Percentiles rank a stretch among this genome's conserved stretches.
phyloP scores from a whole-genome alignment of 1,140 invertebrate species.

The Physella acuta region DNA sequence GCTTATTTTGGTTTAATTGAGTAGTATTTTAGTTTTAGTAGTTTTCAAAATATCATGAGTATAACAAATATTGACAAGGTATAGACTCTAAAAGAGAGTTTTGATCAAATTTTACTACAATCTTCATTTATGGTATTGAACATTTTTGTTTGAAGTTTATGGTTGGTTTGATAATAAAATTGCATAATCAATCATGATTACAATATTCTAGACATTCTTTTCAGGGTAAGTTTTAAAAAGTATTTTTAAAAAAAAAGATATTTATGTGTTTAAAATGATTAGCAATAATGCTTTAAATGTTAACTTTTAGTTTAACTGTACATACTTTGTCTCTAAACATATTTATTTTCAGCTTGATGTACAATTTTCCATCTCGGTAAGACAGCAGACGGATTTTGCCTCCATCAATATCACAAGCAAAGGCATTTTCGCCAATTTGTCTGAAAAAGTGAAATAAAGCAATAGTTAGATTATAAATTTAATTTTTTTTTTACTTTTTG shows the following conservation, averaged over 20 bases:
- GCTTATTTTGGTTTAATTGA: too few relatives aligned
- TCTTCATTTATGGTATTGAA: not conserved
- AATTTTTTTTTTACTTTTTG: not conserved
- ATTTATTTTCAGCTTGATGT: not conserved
- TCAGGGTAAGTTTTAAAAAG: not conserved
- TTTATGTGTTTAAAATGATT: too few relatives aligned
- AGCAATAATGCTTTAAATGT: too few relatives aligned
- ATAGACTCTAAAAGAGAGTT: too few relatives aligned
- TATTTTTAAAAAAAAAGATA: not conserved
- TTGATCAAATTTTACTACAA: too few relatives aligned
- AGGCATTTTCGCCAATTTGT: not conserved
- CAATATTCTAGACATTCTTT: not conserved
- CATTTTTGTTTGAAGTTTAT: too few relatives aligned
- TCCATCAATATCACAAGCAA: not conserved
- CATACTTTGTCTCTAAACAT: not conserved
- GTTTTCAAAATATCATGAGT: too few relatives aligned
- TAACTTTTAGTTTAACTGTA: not conserved
- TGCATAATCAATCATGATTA: not conserved
- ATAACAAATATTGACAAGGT: too few relatives aligned
- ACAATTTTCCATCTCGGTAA: not conserved
- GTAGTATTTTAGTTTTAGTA: too few relatives aligned
- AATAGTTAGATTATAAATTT: not conserved
- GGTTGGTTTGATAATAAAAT: too few relatives aligned
- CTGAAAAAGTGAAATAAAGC: not conserved
- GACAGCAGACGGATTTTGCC: not conserved